These are phyloP conservation scores for Psophia crepitans DNA, from an alignment of 2,113 vertebrate species.

Conservation along the genomic window DNA sequence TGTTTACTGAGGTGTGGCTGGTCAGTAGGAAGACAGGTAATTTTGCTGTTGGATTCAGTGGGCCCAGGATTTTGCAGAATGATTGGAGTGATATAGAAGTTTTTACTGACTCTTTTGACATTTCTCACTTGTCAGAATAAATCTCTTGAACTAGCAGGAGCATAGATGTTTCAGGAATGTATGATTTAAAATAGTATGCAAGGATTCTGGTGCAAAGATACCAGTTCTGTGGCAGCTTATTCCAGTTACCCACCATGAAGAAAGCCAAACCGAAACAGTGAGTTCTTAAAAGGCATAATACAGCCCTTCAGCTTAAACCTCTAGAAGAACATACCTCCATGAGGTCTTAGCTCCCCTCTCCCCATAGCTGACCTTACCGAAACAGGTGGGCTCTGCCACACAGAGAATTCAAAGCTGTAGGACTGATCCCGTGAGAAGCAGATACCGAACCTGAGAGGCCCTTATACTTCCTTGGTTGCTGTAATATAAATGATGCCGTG, in stretches of 20 bases:
- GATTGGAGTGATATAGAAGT: neutral
- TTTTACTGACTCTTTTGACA: neutral
- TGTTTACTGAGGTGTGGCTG: neutral
- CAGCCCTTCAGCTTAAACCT: neutral
- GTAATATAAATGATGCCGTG: neutral
- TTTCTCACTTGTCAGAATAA: neutral
- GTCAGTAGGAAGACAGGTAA: neutral
- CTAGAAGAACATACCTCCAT: neutral
- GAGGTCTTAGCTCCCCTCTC: neutral
- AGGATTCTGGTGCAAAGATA: neutral
- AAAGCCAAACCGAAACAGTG: neutral
- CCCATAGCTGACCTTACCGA: neutral
- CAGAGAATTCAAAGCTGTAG: neutral
- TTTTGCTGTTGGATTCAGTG: neutral
- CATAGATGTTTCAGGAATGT: neutral
- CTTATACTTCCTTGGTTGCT: neutral
- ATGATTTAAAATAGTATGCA: neutral
- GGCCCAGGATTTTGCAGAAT: neutral
- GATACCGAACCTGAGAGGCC: neutral
- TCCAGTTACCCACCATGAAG: neutral
- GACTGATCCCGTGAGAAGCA: neutral
- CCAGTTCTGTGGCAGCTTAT: neutral
- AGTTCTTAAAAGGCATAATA: neutral
- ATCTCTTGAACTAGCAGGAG: neutral
- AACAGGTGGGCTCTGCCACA: neutral